phyloP scores from a whole-genome alignment of 2,113 vertebrate species.

The Narcine bancroftii region DNA sequence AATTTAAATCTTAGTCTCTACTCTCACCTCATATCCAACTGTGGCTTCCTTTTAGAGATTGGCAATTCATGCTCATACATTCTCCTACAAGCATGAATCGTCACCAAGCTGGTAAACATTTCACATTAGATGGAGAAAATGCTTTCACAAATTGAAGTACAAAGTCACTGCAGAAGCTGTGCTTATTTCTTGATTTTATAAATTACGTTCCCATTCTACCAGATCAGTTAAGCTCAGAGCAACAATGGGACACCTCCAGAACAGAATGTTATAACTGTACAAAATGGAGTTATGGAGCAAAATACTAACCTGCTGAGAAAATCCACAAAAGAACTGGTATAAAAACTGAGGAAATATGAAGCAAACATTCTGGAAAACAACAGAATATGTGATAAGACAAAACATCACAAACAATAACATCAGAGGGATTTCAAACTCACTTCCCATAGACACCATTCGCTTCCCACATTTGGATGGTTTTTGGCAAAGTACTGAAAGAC shows the following conservation, averaged over 20 bases:
- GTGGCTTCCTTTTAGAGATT: background rate
- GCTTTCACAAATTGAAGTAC: background rate
- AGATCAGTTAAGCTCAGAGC: background rate
- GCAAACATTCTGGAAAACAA: slow-evolving; percentile 85
- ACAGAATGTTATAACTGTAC: background rate
- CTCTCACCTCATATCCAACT: background rate
- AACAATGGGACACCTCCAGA: background rate
- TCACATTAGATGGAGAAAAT: background rate
- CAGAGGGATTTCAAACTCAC: background rate
- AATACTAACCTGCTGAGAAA: slow-evolving; percentile 86
- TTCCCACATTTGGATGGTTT: background rate
- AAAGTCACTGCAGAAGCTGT: background rate
- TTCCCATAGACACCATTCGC: background rate
- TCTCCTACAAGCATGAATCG: background rate
- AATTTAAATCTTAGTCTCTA: background rate
- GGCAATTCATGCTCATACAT: background rate
- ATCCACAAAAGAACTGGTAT: slow-evolving; percentile 98
- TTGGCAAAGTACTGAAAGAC: background rate
- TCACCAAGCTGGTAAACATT: background rate
- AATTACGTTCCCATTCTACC: background rate
- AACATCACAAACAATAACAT: slow-evolving; percentile 6
- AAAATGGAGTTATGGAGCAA: background rate
- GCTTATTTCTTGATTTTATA: background rate
- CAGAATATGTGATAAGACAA: slow-evolving; percentile 19
- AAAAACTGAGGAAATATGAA: slow-evolving; percentile 99